These are phyloP conservation scores for Rhagonycha lutea DNA, from an alignment of 2,888 invertebrate species.

Conservation along the genomic window DNA sequence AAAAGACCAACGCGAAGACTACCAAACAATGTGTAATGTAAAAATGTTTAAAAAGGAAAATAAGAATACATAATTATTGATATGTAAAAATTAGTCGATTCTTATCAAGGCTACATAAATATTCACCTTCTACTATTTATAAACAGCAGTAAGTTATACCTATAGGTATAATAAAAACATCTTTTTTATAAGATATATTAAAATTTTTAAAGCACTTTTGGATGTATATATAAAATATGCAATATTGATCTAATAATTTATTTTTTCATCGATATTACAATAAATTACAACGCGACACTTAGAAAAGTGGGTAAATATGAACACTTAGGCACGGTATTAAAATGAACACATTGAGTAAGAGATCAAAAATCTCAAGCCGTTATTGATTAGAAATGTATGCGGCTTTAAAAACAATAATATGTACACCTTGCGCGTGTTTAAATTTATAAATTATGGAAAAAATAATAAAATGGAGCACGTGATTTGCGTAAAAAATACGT, in stretches of 20 bases:
- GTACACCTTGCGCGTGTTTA: not conserved
- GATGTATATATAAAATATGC: not conserved
- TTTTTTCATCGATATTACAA: not conserved
- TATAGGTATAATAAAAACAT: not conserved
- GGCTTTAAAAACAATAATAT: not conserved
- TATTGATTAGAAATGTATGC: not conserved
- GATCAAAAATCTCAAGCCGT: not conserved
- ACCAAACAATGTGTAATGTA: not conserved
- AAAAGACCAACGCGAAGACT: not conserved
- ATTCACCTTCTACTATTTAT: not conserved
- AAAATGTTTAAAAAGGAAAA: not conserved
- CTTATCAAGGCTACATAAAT: not conserved
- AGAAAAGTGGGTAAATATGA: not conserved
- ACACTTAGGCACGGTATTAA: not conserved
- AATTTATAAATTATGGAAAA: not conserved
- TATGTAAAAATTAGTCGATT: not conserved
- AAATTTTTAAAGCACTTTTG: not conserved
- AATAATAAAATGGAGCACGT: constrained; percentile 19
- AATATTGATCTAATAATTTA: not conserved
- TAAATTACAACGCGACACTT: not conserved
- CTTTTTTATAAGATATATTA: not conserved
- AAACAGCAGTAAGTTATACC: not conserved
- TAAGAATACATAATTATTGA: not conserved
- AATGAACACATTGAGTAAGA: not conserved
- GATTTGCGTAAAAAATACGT: constrained; percentile 22